Evolutionary conservation across 2,888 invertebrate species (phyloP).

Genomic region (Drosophila anceps): DNA sequence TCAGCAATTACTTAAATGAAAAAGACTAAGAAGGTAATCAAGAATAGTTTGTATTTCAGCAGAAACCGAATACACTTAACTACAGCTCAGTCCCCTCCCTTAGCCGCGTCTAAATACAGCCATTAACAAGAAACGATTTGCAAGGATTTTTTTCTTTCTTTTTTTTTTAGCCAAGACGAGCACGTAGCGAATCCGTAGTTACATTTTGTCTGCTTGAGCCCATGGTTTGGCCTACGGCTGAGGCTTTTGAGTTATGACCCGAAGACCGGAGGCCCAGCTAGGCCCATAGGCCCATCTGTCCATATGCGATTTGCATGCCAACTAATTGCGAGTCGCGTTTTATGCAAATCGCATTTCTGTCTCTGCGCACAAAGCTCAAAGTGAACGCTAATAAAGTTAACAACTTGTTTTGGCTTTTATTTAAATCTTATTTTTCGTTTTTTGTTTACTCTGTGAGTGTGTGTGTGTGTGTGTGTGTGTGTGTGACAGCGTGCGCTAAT

Average conservation of each 20-base stretch:
- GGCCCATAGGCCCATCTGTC: slow-evolving; percentile 12
- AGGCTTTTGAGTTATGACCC: slow-evolving; percentile 57
- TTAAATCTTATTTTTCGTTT: slow-evolving; percentile 29
- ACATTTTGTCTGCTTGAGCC: slow-evolving; percentile 34
- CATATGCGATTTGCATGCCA: slow-evolving; percentile 65
- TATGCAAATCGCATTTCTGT: slow-evolving; percentile 60
- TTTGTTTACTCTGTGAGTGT: background rate
- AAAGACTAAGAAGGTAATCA: background rate
- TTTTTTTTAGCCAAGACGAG: background rate
- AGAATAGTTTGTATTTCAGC: background rate
- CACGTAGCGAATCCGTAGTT: slow-evolving; percentile 33
- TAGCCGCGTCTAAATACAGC: background rate
- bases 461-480: slow-evolving; percentile 1
- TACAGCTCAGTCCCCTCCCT: background rate
- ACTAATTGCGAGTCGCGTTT: slow-evolving; percentile 67
- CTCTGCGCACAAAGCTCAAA: slow-evolving; percentile 23
- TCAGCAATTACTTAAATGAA: background rate
- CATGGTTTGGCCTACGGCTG: slow-evolving; percentile 31
- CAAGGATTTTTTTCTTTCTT: background rate
- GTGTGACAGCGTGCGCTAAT: slow-evolving; percentile 50
- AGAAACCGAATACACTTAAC: slow-evolving; percentile 1
- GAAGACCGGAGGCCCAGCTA: slow-evolving; percentile 20
- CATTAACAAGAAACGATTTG: slow-evolving; percentile 37
- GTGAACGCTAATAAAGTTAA: slow-evolving; percentile 67
- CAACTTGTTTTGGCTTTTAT: slow-evolving; percentile 65